Evolutionary conservation across 2,888 invertebrate genomes (phyloP), one percentile per base, ranked within the genome.

Genomic region (Sarcophaga rosellei): DNA sequence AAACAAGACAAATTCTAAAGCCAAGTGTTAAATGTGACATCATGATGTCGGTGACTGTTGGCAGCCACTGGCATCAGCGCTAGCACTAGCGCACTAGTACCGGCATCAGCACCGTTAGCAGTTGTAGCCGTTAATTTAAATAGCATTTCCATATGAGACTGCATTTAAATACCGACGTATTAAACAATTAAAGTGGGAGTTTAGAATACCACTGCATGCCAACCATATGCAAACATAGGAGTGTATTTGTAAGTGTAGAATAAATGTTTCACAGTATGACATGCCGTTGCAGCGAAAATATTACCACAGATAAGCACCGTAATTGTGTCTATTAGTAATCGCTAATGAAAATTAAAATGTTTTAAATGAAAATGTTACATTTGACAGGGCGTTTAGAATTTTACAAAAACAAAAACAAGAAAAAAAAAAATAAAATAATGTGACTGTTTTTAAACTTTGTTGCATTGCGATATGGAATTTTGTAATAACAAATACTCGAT

Each of bases 251-350:
- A 12, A 1, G 47, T 47, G 0, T 47, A 47, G 15, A 47, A 47
- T 47, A 15, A 47, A 47, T 47, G 47, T 11, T 47, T 4, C 53
- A 17, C 35, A 21, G 20, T 70, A 20, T 20, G 21, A 53, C 23
- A 59, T 53, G 68, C 21, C 12, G 44, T 62, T 23, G 44, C 4
- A 53, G 61, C 66, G 44, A 84, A 91, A 90, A 90, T 90, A 90
- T 91, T 89, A 83, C 89, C 90, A 76, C 88, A 89, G 91, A 91
- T 91, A 91, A 91, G 89, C 88, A 88, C 88, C 88, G 89, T 91
- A 91, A 91, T 91, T 90, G 90, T 91, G 90, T 89, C 90, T 89
- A 91, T 91, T 91, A 89, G 88, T 89, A 88, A 89, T 89, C 53
- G 11, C 62, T 57, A 88, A 90, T 88, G 90, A 90, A 90, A 81